phyloP scores from a whole-genome alignment of 2,888 invertebrate genomes.

The Pandemis heparana region DNA sequence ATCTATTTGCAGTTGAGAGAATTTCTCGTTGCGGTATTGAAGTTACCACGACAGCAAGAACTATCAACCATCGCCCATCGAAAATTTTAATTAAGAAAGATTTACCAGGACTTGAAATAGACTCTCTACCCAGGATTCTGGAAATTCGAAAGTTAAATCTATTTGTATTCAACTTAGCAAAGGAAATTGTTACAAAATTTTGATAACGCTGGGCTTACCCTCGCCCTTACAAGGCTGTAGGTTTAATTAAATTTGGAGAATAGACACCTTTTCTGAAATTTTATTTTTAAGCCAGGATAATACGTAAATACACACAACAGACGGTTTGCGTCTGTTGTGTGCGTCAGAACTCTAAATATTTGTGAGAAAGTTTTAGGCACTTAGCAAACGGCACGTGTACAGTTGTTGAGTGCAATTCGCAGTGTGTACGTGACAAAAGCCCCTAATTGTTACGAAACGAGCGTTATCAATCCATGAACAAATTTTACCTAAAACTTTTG shows the following conservation, averaged over 20 bases:
- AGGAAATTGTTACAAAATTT: constrained; percentile 30
- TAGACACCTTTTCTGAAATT: constrained; percentile 27
- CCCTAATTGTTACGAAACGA: constrained; percentile 39
- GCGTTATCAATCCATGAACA: constrained; percentile 23
- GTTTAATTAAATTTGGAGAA: constrained; percentile 38
- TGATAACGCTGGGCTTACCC: constrained; percentile 34
- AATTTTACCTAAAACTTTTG: constrained; percentile 33
- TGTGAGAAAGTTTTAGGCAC: constrained; percentile 8
- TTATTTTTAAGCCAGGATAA: constrained; percentile 18
- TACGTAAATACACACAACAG: constrained; percentile 14
- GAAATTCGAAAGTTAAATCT: constrained; percentile 31
- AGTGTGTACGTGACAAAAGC: constrained; percentile 30
- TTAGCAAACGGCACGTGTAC: constrained; percentile 19
- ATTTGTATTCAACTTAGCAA: constrained; percentile 36
- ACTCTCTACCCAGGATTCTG: constrained; percentile 20
- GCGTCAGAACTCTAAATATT: constrained; percentile 22
- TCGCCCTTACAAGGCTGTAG: constrained; percentile 29
- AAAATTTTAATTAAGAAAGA: constrained; percentile 25
- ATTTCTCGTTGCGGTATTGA: neutral
- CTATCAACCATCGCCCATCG: constrained; percentile 11
- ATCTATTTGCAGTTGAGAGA: constrained; percentile 6
- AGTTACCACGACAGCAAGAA: constrained; percentile 2
- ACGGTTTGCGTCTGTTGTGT: constrained; percentile 3
- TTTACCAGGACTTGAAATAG: constrained; percentile 3
- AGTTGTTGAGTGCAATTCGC: constrained; percentile 32